Percentiles rank a stretch among this genome's conserved stretches.
These are phyloP conservation scores for Podarcis raffonei DNA, from an alignment of 2,113 vertebrate species.

Conservation along the genomic window DNA sequence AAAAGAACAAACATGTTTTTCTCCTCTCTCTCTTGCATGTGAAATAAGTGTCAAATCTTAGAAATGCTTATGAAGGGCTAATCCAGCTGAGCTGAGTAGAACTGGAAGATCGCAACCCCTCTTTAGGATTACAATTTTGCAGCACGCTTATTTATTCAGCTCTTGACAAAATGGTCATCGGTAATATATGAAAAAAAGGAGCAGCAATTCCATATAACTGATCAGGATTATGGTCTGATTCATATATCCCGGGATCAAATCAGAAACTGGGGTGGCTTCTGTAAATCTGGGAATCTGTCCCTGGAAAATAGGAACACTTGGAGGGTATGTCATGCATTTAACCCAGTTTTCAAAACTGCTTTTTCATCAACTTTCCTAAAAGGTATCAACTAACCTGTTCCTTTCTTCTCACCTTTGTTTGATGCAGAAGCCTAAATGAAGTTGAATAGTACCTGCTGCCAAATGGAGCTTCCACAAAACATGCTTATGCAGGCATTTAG, in stretches of 20 bases:
- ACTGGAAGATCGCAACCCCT: neutral
- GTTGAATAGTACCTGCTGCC: conserved; percentile 56
- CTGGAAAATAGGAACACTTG: too few species aligned
- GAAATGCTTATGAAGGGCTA: neutral
- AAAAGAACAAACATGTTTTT: neutral
- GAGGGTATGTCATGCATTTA: conserved; percentile 58
- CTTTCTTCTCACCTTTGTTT: conserved; percentile 55
- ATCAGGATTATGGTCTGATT: neutral
- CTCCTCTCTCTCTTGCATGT: neutral
- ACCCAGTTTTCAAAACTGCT: conserved; percentile 73
- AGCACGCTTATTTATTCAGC: neutral
- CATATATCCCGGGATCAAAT: neutral
- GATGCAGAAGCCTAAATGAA: conserved; percentile 60
- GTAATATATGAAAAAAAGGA: neutral
- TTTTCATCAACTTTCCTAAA: conserved; percentile 76
- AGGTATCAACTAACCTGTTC: conserved; percentile 58
- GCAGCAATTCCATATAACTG: neutral
- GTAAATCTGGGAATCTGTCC: too few species aligned
- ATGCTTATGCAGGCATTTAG: conserved; percentile 54
- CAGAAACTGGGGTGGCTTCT: neutral
- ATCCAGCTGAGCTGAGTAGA: neutral
- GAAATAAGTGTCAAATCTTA: conserved; percentile 8
- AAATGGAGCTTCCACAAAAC: conserved; percentile 58
- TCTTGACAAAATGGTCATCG: neutral
- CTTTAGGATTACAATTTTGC: neutral